Conservation (phyloP, 2,113 vertebrate genomes). For the Indicator indicator region DNA sequence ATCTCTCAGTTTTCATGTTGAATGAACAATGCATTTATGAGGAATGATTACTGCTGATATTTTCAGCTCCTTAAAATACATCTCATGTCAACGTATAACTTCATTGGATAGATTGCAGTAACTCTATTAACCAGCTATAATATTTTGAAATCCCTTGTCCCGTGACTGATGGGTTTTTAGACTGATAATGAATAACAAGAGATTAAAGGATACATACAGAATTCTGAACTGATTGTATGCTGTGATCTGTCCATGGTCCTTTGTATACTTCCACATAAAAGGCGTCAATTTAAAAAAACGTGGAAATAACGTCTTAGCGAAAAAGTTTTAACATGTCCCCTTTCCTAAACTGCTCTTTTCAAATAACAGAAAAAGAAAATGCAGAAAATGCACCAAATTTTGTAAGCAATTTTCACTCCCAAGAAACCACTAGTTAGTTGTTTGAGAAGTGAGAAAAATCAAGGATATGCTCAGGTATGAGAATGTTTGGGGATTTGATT, state of each 20-base stretch:
- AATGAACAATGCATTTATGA: neutral
- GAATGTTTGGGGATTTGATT: too few relatives aligned
- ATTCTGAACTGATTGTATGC: neutral
- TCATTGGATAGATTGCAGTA: neutral
- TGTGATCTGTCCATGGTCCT: neutral
- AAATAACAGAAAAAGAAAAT: neutral
- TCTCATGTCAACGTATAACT: neutral
- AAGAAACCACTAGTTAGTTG: neutral
- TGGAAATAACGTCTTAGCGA: neutral
- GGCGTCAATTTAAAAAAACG: neutral
- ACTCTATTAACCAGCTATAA: neutral
- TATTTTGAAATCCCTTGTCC: neutral
- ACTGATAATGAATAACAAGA: neutral
- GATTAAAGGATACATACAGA: neutral
- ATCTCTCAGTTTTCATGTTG: neutral
- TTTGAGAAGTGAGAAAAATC: neutral
- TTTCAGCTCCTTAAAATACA: neutral
- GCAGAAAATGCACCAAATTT: neutral
- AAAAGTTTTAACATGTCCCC: neutral
- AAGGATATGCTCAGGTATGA: neutral
- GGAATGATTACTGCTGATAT: neutral
- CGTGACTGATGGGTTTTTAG: neutral
- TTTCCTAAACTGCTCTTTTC: neutral
- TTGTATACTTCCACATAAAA: neutral
- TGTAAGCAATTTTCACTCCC: neutral